Base-by-base conservation (phyloP, 2,888 invertebrate species). In the Ryuthela nishihirai region DNA sequence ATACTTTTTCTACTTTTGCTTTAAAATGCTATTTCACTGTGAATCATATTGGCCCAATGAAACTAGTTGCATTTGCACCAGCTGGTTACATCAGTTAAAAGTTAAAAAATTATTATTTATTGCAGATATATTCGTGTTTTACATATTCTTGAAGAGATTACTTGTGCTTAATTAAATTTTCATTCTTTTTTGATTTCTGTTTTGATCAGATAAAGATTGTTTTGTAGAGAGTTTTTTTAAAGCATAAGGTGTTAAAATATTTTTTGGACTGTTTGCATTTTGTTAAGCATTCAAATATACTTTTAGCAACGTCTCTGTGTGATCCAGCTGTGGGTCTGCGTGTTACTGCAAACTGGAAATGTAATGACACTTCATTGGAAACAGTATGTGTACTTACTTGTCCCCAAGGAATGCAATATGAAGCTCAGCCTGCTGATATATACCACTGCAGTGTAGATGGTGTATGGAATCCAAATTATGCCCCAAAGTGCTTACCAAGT, bases 261-360 rank as follows among this genome's bases (percentile, higher is more conserved):
- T 2, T 15, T 36, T 36, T 36, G 9, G 15, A 36, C 15, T 15
- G 9, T 15, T 15, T 9, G 2, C 15, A 1, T 15, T n/a, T 38
- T 38, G 9, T 38, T 1, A 2, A 40, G 2, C 2, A 20, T 9
- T 9, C 7, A 29, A 9, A 18, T 12, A 18, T 21, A 23, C 10
- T 40, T 52, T 17, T 20, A 85, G 85, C 79, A 43, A 75, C 78
- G 9, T 80, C 78, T 42, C 79, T 74, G 0, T 85, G 87, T 65
- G 79, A 79, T 64, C 74, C 80, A 1, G 78, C 80, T 20, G 83
- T 83, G 62, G 71, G 38, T 21, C 38, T 87, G 4, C 78, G 80
- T 0, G 88, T 88, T 72, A 88, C 88, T 73, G 90, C 88, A 12
- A 84, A 81, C 17, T 86, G 83, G 74, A 81, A 81, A 32, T 90